Evolutionary conservation across 2,113 vertebrate genomes (phyloP), one percentile per base, ranked within the genome.

Genomic region (Copsychus sechellarum): DNA sequence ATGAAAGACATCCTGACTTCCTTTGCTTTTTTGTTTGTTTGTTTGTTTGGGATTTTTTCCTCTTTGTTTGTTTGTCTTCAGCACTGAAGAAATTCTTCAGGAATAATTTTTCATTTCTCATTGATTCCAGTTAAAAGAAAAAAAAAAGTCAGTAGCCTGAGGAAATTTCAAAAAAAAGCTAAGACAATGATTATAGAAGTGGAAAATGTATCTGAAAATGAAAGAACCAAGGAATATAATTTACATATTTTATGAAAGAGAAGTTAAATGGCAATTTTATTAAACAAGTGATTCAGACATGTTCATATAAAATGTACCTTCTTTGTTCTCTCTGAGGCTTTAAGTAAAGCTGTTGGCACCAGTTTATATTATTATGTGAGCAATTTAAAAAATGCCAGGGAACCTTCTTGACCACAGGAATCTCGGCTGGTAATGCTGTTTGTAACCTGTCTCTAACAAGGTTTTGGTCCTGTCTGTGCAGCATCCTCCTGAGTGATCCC

Each of bases 191-290:
- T 43, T 64, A 48, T 48, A 51, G 20, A 73, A 78, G 28, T 47
- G 17, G 8, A 66, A 64, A 65, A 78, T 24, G 5, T 33, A 36
- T 24, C 24, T 36, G 58, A 58, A 12, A 58, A 23, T n/a, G 38
- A 69, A 83, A 64, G 58, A 77, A 48, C 3, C 4, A 43, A 74
- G n/a, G 23, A 87, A 53, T 2, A 3, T 54, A 64, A 57, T 90
- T 78, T 56, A 61, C 40, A 18, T 56, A 29, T 77, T 87, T 85
- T 34, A 78, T 90, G 34, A 87, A 91, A 77, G 9, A 72, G 62
- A 73, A 84, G 11, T 69, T 92, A 84, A 78, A 78, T 4, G 8
- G 5, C 4, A 62, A 54, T 76, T 67, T 89, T 62, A 67, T 93
- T 43, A 48, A 76, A n/a, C 5, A 57, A 31, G 48, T 70, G 25